A percentile compares a stretch with the other conserved stretches of the same genome.
phyloP scores from a whole-genome alignment of 2,888 invertebrate genomes.

The Brachypterus glaber region DNA sequence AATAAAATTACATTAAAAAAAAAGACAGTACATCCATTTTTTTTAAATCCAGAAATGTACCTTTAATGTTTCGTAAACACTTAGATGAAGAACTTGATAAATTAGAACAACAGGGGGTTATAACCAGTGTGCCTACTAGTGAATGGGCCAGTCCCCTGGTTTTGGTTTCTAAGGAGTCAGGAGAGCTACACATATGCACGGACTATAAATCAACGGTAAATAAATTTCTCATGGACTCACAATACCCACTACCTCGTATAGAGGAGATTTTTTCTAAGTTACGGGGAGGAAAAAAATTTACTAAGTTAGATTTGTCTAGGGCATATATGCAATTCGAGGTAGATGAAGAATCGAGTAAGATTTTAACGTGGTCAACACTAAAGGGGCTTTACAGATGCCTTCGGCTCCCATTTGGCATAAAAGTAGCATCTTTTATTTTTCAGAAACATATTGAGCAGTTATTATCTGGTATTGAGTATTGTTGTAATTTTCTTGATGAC shows the following conservation, averaged over 20 bases:
- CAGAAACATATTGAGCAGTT: neutral
- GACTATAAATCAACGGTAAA: constrained; percentile 5
- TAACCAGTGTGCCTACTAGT: neutral
- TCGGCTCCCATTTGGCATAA: neutral
- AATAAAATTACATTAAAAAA: neutral
- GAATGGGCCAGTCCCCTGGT: neutral
- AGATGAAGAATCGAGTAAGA: constrained; percentile 1
- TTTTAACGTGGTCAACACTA: neutral
- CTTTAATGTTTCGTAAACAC: neutral
- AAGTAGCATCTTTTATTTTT: neutral
- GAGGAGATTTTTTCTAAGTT: constrained; percentile 6
- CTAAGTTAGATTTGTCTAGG: constrained; percentile 2
- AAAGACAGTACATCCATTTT: neutral
- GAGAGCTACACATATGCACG: neutral
- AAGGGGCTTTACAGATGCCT: neutral
- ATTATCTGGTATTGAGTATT: neutral
- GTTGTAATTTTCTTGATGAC: neutral
- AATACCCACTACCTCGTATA: constrained; percentile 5
- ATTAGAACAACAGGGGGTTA: neutral
- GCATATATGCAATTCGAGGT: constrained; percentile 6
- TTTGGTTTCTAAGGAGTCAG: constrained; percentile 1
- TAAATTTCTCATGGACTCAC: neutral
- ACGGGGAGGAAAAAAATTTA: constrained; percentile 3
- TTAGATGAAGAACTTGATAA: neutral
- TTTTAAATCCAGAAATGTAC: neutral